Conservation (phyloP, 2,797 vertebrate genomes). For the Channa striata region DNA sequence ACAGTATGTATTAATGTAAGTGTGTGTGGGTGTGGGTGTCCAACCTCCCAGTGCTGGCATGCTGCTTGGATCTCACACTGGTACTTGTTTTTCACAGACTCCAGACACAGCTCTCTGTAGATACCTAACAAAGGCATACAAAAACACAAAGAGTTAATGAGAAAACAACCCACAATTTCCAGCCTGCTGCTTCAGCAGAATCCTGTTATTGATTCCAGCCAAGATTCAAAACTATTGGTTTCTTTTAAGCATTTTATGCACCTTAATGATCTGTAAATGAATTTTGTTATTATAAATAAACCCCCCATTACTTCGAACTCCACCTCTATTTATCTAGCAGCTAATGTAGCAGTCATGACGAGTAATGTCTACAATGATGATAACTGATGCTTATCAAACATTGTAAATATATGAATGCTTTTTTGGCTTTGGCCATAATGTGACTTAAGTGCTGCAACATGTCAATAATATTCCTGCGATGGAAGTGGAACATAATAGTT, state of each 20-base stretch:
- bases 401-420: not conserved
- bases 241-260: not conserved
- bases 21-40: constrained; percentile 23
- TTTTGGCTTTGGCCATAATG: not conserved
- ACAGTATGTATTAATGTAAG: not conserved
- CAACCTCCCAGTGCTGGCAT: constrained; percentile 98
- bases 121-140: constrained; percentile 71
- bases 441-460: not conserved
- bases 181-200: not conserved
- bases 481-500: not conserved
- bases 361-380: not conserved
- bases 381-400: not conserved
- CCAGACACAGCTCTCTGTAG: constrained; percentile 93
- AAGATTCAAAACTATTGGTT: too few relatives aligned
- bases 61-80: constrained; percentile 99
- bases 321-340: not conserved
- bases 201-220: not conserved
- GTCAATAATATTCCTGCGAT: not conserved
- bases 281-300: not conserved
- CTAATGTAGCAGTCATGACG: not conserved
- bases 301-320: not conserved
- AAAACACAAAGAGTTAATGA: not conserved
- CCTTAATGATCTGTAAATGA: not conserved
- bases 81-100: constrained; percentile 98
- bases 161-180: too few relatives aligned